Conservation (phyloP, 2,888 invertebrate species). For the Sesia apiformis region DNA sequence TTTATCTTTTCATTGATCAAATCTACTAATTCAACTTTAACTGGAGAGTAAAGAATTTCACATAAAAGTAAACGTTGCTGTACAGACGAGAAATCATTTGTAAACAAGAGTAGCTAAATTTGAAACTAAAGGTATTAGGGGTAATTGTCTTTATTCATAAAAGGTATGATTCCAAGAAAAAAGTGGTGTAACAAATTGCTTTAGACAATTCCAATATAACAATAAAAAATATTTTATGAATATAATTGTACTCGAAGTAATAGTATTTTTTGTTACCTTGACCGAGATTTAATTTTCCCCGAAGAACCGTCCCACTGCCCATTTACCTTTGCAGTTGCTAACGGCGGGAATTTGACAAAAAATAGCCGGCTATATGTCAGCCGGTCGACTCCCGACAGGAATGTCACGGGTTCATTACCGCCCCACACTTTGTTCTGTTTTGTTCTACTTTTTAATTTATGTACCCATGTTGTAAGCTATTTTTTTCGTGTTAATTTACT, state of each 20-base stretch:
- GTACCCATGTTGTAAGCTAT: conserved; percentile 3
- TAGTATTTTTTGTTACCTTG: background rate
- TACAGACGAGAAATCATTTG: too few relatives aligned
- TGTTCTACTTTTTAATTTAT: conserved; percentile 8
- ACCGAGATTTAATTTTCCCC: conserved; percentile 4
- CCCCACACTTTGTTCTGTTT: conserved; percentile 10
- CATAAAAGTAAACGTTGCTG: too few relatives aligned
- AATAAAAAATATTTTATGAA: background rate
- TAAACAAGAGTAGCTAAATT: too few relatives aligned
- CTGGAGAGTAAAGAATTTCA: too few relatives aligned
- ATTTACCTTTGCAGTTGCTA: conserved; percentile 24
- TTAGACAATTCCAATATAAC: too few relatives aligned
- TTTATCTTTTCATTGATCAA: too few relatives aligned
- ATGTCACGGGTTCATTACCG: conserved; percentile 15
- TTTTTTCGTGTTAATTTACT: background rate
- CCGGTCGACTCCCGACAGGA: conserved; percentile 5
- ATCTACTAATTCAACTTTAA: too few relatives aligned
- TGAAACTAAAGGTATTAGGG: too few relatives aligned
- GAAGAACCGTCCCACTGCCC: conserved; percentile 11
- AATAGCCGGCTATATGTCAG: conserved; percentile 20
- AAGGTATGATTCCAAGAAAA: too few relatives aligned
- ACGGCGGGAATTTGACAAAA: conserved; percentile 24
- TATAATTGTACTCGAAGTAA: background rate
- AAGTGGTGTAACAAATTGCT: too few relatives aligned
- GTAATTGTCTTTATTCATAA: too few relatives aligned